Conservation (phyloP, 2,113 vertebrate species). For the Chloebia gouldiae region DNA sequence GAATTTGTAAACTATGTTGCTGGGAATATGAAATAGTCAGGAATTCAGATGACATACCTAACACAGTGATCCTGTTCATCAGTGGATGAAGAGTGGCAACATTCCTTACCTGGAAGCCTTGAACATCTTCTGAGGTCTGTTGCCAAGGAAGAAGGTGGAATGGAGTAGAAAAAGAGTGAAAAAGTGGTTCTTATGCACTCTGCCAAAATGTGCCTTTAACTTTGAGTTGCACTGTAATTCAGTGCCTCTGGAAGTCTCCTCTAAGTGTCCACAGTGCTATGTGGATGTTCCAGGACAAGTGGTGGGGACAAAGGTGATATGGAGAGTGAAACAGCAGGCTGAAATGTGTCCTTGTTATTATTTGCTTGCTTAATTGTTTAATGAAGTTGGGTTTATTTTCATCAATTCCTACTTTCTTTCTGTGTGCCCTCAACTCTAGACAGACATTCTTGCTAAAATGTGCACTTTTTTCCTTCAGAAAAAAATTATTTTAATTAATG, state of each 20-base stretch:
- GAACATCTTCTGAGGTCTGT: neutral
- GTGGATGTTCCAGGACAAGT: neutral
- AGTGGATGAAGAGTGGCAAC: neutral
- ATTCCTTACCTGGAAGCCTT: neutral
- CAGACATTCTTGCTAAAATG: neutral
- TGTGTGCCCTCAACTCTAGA: neutral
- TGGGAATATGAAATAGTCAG: neutral
- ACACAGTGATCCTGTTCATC: neutral
- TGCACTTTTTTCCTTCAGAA: neutral
- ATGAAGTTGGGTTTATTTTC: neutral
- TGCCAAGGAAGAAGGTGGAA: neutral
- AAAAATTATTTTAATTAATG: neutral
- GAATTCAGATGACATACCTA: neutral
- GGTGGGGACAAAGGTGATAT: neutral
- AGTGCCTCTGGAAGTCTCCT: neutral
- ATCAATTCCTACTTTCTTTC: neutral
- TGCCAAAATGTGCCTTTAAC: rapidly evolving
- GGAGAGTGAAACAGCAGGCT: neutral
- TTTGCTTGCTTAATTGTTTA: neutral
- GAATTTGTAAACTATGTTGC: too few relatives aligned
- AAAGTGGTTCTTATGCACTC: neutral
- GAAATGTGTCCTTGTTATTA: neutral
- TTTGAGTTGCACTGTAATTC: neutral
- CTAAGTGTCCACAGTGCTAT: neutral
- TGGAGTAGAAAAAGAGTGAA: neutral